Evolutionary conservation across 2,888 invertebrate genomes (phyloP), one percentile per base, ranked within the genome.

Genomic region (Julus scandinavius): DNA sequence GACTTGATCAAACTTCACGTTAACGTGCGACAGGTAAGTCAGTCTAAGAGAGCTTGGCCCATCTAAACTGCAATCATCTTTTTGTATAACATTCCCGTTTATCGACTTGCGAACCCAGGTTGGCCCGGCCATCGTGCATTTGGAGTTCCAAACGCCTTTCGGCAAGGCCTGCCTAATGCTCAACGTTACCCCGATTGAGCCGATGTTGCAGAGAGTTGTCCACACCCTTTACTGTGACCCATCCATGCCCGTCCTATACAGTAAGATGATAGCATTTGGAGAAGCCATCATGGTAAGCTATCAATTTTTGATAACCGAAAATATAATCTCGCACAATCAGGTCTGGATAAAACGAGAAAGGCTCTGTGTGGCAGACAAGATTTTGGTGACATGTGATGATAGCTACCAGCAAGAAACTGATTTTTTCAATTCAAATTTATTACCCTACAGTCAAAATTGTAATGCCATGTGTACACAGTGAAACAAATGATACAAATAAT

Each of bases 121-220:
- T 89, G 96, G 96, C 0, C 96, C 97, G 0, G 95, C 95, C 0
- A 95, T 95, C 90, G 97, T 97, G 0, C 94, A 96, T 29, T 92
- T 97, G 2, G 91, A 93, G 17, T 92, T 97, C 90, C 91, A 94
- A 0, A 94, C 94, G 0, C 91, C 93, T 0, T 91, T 96, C 87
- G 88, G 88, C 6, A 80, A 88, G n/a, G 80, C 29, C 13, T 41
- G 41, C 29, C 40, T 88, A 80, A 38, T 88, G 29, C 88, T 83
- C 41, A 80, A 80, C 29, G 45, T 88, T 4, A 80, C 84, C 20
- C 88, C 88, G 15, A 13, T 88, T 2, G 88, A 88, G n/a, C 88
- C 88, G 13, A 15, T 88, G 45, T 13, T 45, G 17, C 88, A 88
- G 84, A 88, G 50, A 41, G 40, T 88, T 11, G 40, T 49, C n/a